A percentile compares a stretch with the other conserved stretches of the same genome.
Evolutionary conservation across 2,888 invertebrate genomes (phyloP).

Genomic region (Epirrita christyi): DNA sequence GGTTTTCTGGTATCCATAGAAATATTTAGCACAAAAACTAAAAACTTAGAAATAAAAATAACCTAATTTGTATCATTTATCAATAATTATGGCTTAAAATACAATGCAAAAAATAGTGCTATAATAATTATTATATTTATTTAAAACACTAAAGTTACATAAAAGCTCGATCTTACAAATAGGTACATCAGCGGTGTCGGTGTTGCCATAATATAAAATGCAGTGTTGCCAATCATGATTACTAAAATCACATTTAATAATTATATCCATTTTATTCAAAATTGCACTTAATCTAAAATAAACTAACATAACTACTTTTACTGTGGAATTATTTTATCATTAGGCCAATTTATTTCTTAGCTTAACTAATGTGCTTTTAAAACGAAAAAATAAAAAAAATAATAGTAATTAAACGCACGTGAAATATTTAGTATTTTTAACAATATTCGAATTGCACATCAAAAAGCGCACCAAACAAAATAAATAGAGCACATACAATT

Average conservation of each 20-base stretch:
- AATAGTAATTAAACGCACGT: no score
- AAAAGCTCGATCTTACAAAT: conserved; percentile 64
- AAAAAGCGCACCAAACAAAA: no score
- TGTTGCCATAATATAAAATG: conserved; percentile 49
- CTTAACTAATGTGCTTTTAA: not conserved
- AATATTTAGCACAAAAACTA: conserved; percentile 37
- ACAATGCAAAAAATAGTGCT: conserved; percentile 52
- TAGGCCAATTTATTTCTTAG: conserved; percentile 27
- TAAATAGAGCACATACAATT: no score
- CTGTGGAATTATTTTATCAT: conserved; percentile 5
- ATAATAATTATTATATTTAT: conserved; percentile 38
- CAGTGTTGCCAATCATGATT: conserved; percentile 34
- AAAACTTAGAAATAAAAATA: conserved; percentile 46
- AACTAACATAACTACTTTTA: conserved; percentile 9
- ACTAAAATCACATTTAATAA: conserved; percentile 50
- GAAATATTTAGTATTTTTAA: no score
- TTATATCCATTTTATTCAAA: conserved; percentile 11
- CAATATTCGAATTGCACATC: no score
- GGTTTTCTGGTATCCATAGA: not conserved
- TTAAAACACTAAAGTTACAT: conserved; percentile 36
- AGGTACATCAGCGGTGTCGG: conserved; percentile 50
- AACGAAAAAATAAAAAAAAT: no score
- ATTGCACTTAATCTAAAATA: conserved; percentile 16
- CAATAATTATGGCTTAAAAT: conserved; percentile 42
- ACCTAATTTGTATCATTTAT: conserved; percentile 65